Evolutionary conservation across 2,797 vertebrate species (phyloP).

Genomic region (Sebastiscus tertius): DNA sequence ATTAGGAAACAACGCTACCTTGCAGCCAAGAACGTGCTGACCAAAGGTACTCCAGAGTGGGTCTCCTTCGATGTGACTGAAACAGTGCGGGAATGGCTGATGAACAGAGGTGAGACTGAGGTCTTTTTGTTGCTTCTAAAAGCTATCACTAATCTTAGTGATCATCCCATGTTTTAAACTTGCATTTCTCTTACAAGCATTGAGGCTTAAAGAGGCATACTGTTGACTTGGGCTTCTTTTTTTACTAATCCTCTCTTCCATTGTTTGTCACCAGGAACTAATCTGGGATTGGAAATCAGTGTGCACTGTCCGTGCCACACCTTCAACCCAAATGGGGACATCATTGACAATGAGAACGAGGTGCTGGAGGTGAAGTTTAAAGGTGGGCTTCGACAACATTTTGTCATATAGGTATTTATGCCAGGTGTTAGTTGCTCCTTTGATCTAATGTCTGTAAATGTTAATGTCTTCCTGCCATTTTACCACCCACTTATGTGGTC

Average conservation of each 20-base stretch:
- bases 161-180: background rate
- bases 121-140: background rate
- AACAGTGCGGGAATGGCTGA: constrained; percentile 92
- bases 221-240: background rate
- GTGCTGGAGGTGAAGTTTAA: constrained; percentile 94
- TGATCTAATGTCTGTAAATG: background rate
- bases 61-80: constrained; percentile 94
- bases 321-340: constrained; percentile 90
- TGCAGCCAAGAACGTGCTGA: constrained; percentile 90
- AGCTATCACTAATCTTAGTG: background rate
- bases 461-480: background rate
- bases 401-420: background rate
- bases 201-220: background rate
- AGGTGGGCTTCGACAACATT: constrained; percentile 78
- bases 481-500: too few species aligned
- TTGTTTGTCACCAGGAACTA: constrained; percentile 83
- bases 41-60: constrained; percentile 89
- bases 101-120: constrained; percentile 84
- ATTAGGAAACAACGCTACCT: constrained; percentile 93
- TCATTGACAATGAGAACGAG: constrained; percentile 89
- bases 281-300: constrained; percentile 92
- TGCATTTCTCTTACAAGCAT: background rate
- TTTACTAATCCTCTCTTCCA: background rate
- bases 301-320: constrained; percentile 95
- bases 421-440: background rate